phyloP scores from a whole-genome alignment of 2,888 invertebrate species.

The Onchidella celtica region DNA sequence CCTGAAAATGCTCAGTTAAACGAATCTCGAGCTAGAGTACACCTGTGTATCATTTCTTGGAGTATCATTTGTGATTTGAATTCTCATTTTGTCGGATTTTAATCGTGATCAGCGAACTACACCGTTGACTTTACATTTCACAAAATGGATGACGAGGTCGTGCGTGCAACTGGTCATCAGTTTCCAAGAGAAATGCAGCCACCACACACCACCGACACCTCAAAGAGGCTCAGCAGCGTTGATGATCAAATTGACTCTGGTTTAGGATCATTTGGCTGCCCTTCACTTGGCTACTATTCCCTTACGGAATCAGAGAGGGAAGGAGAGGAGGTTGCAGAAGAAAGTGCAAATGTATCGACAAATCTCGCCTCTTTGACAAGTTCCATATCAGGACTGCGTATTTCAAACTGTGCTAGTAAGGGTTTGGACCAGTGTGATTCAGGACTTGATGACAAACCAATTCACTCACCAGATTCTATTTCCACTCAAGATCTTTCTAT shows the following conservation, averaged over 20 bases:
- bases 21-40: background rate
- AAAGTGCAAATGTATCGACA: background rate
- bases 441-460: conserved; percentile 12
- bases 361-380: conserved; percentile 21
- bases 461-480: background rate
- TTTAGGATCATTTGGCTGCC: conserved; percentile 33
- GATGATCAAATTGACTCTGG: conserved; percentile 40
- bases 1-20: conserved; percentile 1
- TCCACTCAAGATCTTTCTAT: background rate
- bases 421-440: conserved; percentile 34
- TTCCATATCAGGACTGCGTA: conserved; percentile 31
- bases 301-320: background rate
- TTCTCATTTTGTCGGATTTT: no score
- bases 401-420: background rate
- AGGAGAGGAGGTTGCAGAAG: background rate
- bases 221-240: background rate
- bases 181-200: background rate
- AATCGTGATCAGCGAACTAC: no score
- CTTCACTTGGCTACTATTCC: conserved; percentile 10
- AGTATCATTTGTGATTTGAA: background rate
- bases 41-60: conserved; percentile 5
- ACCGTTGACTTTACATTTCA: no score
- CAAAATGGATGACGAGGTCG: conserved; percentile 39
- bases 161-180: conserved; percentile 4
- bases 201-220: background rate